phyloP scores from a whole-genome alignment of 2,797 vertebrate species.

The Schizopygopsis pylzovi region DNA sequence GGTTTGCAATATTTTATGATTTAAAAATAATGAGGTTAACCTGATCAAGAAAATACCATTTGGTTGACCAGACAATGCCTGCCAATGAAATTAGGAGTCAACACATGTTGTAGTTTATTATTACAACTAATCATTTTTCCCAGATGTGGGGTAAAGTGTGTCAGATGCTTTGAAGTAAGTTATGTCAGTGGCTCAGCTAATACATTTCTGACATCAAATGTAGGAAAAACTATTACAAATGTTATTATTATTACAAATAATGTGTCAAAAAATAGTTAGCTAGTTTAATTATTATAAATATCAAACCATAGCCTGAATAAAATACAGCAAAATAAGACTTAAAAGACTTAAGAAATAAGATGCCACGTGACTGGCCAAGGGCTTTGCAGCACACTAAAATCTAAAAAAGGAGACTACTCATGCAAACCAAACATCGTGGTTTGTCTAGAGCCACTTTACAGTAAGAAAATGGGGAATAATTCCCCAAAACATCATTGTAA shows the following conservation, averaged over 20 bases:
- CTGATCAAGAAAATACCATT: no score
- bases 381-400: constrained; percentile 19
- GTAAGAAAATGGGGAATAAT: constrained; percentile 42
- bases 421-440: constrained; percentile 6
- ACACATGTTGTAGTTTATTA: background rate
- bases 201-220: background rate
- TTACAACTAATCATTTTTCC: background rate
- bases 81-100: background rate
- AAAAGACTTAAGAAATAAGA: background rate
- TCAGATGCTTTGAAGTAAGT: background rate
- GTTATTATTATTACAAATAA: background rate
- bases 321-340: constrained; percentile 5
- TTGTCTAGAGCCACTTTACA: constrained; percentile 38
- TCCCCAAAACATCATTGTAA: constrained; percentile 50
- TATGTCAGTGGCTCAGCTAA: background rate
- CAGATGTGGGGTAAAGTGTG: background rate
- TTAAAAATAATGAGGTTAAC: background rate
- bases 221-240: constrained; percentile 4
- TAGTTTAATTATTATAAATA: background rate
- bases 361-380: background rate
- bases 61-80: no score
- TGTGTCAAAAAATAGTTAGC: background rate
- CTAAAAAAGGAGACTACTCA: constrained; percentile 32
- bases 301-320: background rate
- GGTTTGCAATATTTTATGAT: background rate